phyloP scores from a whole-genome alignment of 1,140 invertebrate genomes.

The Procambarus clarkii region DNA sequence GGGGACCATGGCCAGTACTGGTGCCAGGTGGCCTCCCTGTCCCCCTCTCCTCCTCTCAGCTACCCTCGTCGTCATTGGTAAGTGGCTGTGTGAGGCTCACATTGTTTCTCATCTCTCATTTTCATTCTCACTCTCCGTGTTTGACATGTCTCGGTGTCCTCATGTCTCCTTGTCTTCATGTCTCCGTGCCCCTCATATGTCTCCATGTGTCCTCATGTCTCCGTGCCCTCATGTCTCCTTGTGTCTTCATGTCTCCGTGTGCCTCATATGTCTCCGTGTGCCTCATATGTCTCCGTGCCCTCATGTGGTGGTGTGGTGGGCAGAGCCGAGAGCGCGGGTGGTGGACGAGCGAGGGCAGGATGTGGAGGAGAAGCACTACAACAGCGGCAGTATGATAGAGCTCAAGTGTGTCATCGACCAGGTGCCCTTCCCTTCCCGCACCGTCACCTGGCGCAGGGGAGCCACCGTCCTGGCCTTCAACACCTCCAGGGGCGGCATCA shows the following conservation, averaged over 20 bases:
- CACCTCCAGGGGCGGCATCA: slow-evolving; percentile 56
- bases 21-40: slow-evolving; percentile 42
- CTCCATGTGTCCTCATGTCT: too few relatives aligned
- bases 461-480: slow-evolving; percentile 36
- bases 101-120: neutral
- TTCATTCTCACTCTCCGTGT: neutral
- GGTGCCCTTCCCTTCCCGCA: slow-evolving; percentile 39
- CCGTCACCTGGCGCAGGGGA: slow-evolving; percentile 45
- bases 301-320: too few relatives aligned
- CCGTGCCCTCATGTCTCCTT: too few relatives aligned
- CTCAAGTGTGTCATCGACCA: slow-evolving; percentile 42
- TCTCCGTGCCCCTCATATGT: too few relatives aligned
- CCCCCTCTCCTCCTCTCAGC: slow-evolving; percentile 39
- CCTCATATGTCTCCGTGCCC: too few relatives aligned
- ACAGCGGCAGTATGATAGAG: slow-evolving; percentile 62
- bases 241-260: too few relatives aligned
- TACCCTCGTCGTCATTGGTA: slow-evolving; percentile 46
- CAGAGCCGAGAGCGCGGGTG: slow-evolving; percentile 39
- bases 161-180: too few relatives aligned
- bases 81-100: neutral
- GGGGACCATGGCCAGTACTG: slow-evolving; percentile 74
- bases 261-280: too few relatives aligned
- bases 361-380: slow-evolving; percentile 49
- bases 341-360: slow-evolving; percentile 42
- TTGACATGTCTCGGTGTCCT: neutral